phyloP scores from a whole-genome alignment of 2,888 invertebrate species.

The Melanchra persicariae region DNA sequence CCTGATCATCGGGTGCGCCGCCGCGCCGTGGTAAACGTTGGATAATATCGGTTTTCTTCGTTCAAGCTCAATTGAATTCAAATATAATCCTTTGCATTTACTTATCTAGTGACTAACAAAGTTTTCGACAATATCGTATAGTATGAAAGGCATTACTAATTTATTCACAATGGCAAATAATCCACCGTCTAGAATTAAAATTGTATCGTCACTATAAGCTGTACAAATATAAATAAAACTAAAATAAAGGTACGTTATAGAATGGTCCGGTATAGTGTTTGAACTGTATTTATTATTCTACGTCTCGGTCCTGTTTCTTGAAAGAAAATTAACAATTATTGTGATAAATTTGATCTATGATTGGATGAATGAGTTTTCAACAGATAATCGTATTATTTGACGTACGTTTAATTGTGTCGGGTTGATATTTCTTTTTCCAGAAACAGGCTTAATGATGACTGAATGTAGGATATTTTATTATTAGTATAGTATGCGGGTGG shows the following conservation, averaged over 20 bases:
- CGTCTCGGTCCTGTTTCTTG: slow-evolving; percentile 11
- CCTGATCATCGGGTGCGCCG: background rate
- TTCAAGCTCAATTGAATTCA: slow-evolving; percentile 7
- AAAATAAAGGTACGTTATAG: slow-evolving; percentile 82
- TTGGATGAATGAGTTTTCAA: background rate
- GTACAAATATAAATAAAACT: slow-evolving; percentile 65
- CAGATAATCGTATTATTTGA: background rate
- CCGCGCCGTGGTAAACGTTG: background rate
- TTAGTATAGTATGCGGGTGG: background rate
- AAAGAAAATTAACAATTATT: background rate
- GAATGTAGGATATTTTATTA: background rate
- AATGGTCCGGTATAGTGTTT: slow-evolving; percentile 82
- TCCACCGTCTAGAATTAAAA: slow-evolving; percentile 4
- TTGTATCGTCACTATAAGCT: slow-evolving; percentile 5
- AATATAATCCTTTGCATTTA: slow-evolving; percentile 10
- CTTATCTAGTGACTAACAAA: slow-evolving; percentile 35
- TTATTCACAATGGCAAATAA: slow-evolving; percentile 21
- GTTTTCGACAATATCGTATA: slow-evolving; percentile 14
- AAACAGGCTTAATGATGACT: background rate
- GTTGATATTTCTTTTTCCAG: background rate
- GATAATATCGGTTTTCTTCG: background rate
- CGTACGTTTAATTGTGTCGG: background rate
- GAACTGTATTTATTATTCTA: slow-evolving; percentile 69
- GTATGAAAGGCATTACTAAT: slow-evolving; percentile 21
- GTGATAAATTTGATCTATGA: background rate